These are phyloP conservation scores for Colletes collaris DNA, from an alignment of 2,888 invertebrate genomes.

Conservation along the genomic window DNA sequence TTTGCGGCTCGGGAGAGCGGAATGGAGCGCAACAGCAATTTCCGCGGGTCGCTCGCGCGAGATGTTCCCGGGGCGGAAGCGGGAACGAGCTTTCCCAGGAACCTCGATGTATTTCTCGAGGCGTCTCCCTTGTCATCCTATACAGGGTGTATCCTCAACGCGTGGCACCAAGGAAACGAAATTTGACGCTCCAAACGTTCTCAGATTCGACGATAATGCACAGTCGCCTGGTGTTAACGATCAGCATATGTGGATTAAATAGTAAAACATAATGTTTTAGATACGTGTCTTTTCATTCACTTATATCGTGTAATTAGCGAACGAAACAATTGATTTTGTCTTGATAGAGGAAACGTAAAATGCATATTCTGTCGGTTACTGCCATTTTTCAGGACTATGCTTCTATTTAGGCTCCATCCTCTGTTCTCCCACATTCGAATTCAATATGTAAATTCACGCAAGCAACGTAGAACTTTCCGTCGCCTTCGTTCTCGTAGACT, in stretches of 20 bases:
- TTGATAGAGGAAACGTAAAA: no score
- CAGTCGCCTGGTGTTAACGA: no score
- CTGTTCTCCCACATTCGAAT: slow-evolving; percentile 1
- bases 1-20: slow-evolving; percentile 24
- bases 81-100: background rate
- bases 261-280: no score
- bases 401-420: slow-evolving; percentile 27
- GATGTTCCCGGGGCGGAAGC: background rate
- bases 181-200: no score
- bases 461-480: slow-evolving; percentile 17
- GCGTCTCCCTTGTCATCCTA: background rate
- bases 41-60: slow-evolving; percentile 17
- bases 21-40: slow-evolving; percentile 29
- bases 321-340: no score
- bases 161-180: no score
- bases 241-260: no score
- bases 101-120: background rate
- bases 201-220: no score
- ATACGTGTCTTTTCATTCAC: no score
- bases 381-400: slow-evolving; percentile 22
- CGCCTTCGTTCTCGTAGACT: slow-evolving; percentile 13
- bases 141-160: no score
- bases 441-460: slow-evolving; percentile 38
- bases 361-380: background rate
- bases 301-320: no score